Evolutionary conservation across 2,113 vertebrate genomes (phyloP).

Genomic region (Hippoglossus stenolepis): DNA sequence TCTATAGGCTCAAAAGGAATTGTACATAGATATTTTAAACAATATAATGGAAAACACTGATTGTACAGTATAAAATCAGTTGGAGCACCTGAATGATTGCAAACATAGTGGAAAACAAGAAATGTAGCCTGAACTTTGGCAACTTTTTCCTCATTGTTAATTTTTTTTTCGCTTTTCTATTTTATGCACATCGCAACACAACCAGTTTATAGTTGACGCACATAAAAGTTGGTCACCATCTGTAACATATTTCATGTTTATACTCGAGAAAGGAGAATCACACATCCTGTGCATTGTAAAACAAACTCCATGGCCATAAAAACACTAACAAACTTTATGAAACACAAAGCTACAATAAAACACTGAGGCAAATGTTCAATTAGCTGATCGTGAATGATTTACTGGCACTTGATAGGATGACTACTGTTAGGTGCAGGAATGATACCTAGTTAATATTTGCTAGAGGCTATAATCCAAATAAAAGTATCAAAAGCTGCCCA

Average conservation of each 20-base stretch:
- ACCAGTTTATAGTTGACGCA: slow-evolving; percentile 22
- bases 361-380: slow-evolving; percentile 11
- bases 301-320: slow-evolving; percentile 14
- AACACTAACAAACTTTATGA: slow-evolving; percentile 26
- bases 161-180: neutral
- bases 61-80: slow-evolving; percentile 4
- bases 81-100: neutral
- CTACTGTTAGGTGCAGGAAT: neutral
- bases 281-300: slow-evolving; percentile 55
- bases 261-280: slow-evolving; percentile 41
- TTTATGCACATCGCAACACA: neutral
- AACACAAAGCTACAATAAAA: slow-evolving; percentile 51
- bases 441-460: neutral
- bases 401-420: neutral
- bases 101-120: slow-evolving; percentile 1
- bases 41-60: slow-evolving; percentile 35
- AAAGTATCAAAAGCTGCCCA: neutral
- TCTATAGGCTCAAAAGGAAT: slow-evolving; percentile 17
- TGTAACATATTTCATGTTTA: slow-evolving; percentile 52
- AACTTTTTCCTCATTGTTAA: neutral
- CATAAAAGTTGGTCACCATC: slow-evolving; percentile 50
- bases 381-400: neutral
- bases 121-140: neutral
- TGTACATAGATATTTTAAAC: neutral
- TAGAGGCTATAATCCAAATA: neutral